Evolutionary conservation across 2,888 invertebrate species (phyloP), one percentile per base, ranked within the genome.

Genomic region (Lasioglossum calceatum): DNA sequence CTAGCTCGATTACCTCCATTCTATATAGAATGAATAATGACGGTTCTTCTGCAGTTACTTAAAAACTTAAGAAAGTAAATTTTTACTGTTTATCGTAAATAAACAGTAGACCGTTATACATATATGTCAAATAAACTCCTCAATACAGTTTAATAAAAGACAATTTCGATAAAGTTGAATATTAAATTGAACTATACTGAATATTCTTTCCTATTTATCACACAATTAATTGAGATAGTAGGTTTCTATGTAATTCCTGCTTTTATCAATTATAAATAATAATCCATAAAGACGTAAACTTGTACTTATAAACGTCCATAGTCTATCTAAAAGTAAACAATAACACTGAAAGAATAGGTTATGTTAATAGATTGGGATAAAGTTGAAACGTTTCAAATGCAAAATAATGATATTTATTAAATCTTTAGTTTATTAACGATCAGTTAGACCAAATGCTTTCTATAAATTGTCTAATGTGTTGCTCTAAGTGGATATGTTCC

Each of bases 1-100:
- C 96, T 4, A 97, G 92, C 81, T 95, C 96, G 81, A 96, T 96
- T 10, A 97, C 95, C 92, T 96, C 96, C 61, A 95, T 90, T 67
- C 50, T 77, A 5, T 27, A 50, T 27, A 54, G 16, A 71, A n/a
- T 64, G 64, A 47, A 70, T 27, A 50, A 74, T 14, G 8, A 36
- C n/a, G 16, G n/a, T 16, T 39, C 32, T n/a, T 5, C 19, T 42
- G n/a, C 2, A 72, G 8, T n/a, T 44, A 50, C 19, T 4, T 77
- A 50, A 50, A 77, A 32, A n/a, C 23, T 36, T 4, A 42, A n/a
- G 54, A 36, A 67, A 81, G 3, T 16, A 36, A 77, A 39, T 23
- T 32, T 64, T 19, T 50, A 27, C 70, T 54, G 16, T 71, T 80
- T 73, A 72, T 54, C n/a, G 16, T 16, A 27, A 77, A 44, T 54